Conservation (phyloP, 2,113 vertebrate species). For the Engraulis encrasicolus region DNA sequence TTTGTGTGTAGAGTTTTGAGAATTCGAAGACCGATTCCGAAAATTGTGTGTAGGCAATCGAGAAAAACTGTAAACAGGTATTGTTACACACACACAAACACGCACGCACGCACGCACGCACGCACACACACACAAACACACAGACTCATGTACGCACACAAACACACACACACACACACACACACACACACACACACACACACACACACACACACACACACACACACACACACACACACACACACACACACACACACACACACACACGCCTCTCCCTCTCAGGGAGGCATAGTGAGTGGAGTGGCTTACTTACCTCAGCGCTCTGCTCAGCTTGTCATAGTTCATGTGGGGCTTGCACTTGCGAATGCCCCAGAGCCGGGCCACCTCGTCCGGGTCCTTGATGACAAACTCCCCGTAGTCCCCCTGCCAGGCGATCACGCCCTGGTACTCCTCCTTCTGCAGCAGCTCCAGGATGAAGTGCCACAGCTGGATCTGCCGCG, state of each 20-base stretch:
- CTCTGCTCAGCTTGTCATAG: constrained; percentile 91
- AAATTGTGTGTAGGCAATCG: too few species aligned
- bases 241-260: constrained; percentile 2
- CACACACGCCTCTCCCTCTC: neutral
- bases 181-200: neutral
- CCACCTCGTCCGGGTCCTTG: constrained; percentile 91
- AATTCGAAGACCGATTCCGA: too few species aligned
- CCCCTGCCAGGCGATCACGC: constrained; percentile 90
- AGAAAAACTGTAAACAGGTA: too few species aligned
- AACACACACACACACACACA: constrained; percentile 1
- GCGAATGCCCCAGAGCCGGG: constrained; percentile 85
- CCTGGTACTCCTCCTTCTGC: constrained; percentile 90
- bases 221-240: neutral
- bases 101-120: constrained; percentile 4
- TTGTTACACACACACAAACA: neutral
- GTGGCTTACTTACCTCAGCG: constrained; percentile 83
- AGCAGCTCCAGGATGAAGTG: constrained; percentile 92
- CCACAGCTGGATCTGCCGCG: constrained; percentile 86
- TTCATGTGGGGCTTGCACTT: constrained; percentile 96
- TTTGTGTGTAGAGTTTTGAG: too few species aligned
- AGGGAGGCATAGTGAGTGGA: too few species aligned
- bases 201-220: neutral
- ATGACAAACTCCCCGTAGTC: constrained; percentile 94
- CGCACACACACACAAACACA: neutral
- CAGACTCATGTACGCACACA: constrained; percentile 14